Percentiles rank a stretch among this genome's conserved stretches.
phyloP scores from a whole-genome alignment of 2,113 vertebrate genomes.

The Eretmochelys imbricata region DNA sequence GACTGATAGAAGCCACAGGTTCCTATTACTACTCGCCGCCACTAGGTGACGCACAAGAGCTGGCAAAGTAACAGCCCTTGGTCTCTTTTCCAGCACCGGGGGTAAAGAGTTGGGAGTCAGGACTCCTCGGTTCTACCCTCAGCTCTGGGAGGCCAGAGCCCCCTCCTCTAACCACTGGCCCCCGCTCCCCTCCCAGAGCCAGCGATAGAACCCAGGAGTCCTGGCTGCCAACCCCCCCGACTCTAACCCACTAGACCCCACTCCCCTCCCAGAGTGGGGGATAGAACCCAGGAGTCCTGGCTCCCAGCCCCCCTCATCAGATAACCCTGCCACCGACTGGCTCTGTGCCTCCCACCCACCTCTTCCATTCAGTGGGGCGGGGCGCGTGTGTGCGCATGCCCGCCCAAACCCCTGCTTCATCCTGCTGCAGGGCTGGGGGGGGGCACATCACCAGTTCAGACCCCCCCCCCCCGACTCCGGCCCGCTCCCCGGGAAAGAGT shows the following conservation, averaged over 20 bases:
- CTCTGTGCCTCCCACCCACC: neutral
- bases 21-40: neutral
- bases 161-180: neutral
- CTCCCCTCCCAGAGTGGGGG: neutral
- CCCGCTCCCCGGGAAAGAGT: neutral
- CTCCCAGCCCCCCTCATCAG: no score
- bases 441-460: neutral
- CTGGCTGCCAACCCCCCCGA: neutral
- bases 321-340: neutral
- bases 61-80: neutral
- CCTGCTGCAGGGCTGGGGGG: neutral
- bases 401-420: neutral
- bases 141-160: no score
- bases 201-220: no score
- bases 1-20: neutral
- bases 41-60: neutral
- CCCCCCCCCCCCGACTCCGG: neutral
- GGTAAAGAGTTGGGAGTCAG: neutral
- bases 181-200: neutral
- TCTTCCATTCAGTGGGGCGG: neutral
- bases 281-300: neutral
- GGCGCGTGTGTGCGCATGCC: no score
- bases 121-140: neutral
- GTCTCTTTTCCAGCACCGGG: neutral
- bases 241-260: neutral